Evolutionary conservation across 2,113 vertebrate species (phyloP).

Genomic region (Eubucco bourcierii): DNA sequence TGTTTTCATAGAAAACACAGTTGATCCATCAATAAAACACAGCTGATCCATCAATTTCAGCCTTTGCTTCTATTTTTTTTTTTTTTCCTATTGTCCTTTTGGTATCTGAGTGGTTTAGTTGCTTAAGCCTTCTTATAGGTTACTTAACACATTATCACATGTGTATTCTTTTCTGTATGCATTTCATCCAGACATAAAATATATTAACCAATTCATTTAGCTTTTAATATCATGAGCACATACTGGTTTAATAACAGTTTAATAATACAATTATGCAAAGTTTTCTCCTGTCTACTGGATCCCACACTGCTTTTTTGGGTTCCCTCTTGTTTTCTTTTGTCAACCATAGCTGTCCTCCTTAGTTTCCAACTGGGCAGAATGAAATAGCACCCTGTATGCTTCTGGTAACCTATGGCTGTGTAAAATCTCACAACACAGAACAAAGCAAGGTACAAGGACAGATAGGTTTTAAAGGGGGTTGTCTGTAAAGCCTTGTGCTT

Average conservation of each 20-base stretch:
- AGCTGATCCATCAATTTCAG: background rate
- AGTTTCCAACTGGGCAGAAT: background rate
- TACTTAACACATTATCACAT: background rate
- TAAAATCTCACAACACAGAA: background rate
- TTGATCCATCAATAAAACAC: background rate
- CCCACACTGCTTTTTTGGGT: background rate
- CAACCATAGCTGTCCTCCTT: background rate
- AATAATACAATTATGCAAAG: accelerated
- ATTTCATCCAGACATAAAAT: background rate
- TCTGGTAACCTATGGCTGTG: background rate
- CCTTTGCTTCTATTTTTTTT: background rate
- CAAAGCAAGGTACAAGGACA: background rate
- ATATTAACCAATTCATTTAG: background rate
- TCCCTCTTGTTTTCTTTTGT: background rate
- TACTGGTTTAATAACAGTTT: accelerated
- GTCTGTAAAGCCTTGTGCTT: background rate
- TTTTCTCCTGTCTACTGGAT: background rate
- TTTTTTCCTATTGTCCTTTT: background rate
- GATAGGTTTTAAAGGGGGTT: background rate
- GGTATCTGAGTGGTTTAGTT: background rate
- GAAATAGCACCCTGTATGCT: accelerated
- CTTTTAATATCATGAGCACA: background rate
- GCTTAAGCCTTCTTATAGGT: background rate
- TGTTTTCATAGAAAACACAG: background rate
- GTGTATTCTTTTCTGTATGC: too few species aligned